Base-by-base conservation (phyloP, 2,888 invertebrate genomes). In the Drosophila formosana region DNA sequence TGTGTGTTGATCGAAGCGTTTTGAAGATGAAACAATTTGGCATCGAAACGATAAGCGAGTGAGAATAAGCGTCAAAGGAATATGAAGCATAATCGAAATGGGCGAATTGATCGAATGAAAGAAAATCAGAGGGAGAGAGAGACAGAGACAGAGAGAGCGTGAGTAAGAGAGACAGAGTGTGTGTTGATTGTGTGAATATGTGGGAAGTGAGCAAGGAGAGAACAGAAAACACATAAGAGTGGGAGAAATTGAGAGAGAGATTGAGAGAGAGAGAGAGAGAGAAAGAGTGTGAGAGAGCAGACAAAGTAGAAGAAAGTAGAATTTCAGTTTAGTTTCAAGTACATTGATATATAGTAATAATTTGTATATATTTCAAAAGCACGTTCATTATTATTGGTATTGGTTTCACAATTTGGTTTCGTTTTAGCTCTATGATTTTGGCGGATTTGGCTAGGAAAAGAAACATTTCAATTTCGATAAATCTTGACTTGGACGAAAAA, bases 281-380 rank as follows among this genome's bases (percentile, higher is more conserved):
- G 56, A 75, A 65, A 81, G 61, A 72, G 65, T 74, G 76, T 74
- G 68, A 84, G 85, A 84, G 87, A 84, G 78, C 89, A 85, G 84
- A 85, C 81, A 85, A 86, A 88, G 78, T 72, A 88, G 78, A 88
- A 88, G 85, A 72, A 86, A 88, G 78, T 86, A 88, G 85, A 72
- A 86, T 61, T 57, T 87, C 62, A 79, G 73, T 85, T 75, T 66
- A 73, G 68, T 78, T 72, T 50, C 66, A 72, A 61, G 49, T 58
- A 47, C 47, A 41, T 43, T 47, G 60, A 65, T 47, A 61, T 47
- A 52, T 65, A 66, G 57, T 66, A 65, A 55, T 56, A 68, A 43
- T 55, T 26, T 43, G 11, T 55, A 34, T 66, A 64, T 64, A 66
- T 62, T 39, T 71, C 32, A 61, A 66, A 76, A 66, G 73, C 77